These are phyloP conservation scores for Xanthostigma xanthostigma DNA, from an alignment of 2,888 invertebrate species.

Conservation along the genomic window DNA sequence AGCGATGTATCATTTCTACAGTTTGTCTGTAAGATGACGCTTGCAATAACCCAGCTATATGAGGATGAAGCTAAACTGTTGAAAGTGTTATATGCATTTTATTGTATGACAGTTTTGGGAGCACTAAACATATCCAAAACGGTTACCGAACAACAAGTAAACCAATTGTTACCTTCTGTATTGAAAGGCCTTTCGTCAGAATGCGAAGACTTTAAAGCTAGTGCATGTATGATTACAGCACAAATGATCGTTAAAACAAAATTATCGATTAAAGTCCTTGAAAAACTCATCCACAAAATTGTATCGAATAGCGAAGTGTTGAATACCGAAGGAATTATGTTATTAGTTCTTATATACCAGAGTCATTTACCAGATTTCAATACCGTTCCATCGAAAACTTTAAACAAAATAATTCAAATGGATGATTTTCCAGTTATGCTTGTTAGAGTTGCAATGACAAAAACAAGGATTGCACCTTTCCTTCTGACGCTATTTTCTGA, in stretches of 20 bases:
- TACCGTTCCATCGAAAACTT: constrained; percentile 34
- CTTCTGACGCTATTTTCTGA: constrained; percentile 38
- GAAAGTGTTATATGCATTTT: constrained; percentile 65
- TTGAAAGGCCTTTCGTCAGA: constrained; percentile 52
- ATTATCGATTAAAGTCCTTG: constrained; percentile 25
- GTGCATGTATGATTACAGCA: constrained; percentile 57
- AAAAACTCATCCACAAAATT: constrained; percentile 40
- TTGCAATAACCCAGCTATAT: constrained; percentile 41
- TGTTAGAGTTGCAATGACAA: constrained; percentile 36
- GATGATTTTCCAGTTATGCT: constrained; percentile 34
- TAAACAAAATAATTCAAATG: constrained; percentile 32
- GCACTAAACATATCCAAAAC: constrained; percentile 41
- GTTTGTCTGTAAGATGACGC: constrained; percentile 42
- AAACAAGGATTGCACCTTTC: constrained; percentile 40
- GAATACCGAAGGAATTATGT: constrained; percentile 43
- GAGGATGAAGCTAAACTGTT: constrained; percentile 41
- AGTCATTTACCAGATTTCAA: constrained; percentile 37
- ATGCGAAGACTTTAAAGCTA: constrained; percentile 53
- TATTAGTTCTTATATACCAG: constrained; percentile 56
- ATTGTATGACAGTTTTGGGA: constrained; percentile 58
- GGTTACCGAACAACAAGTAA: constrained; percentile 48
- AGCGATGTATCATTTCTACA: constrained; percentile 45
- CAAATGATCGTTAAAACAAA: constrained; percentile 49
- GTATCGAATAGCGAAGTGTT: constrained; percentile 39
- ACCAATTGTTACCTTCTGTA: constrained; percentile 54